Evolutionary conservation across 1,140 invertebrate genomes (phyloP), one percentile per base, ranked within the genome.

Genomic region (Hydropsyche tenuis): DNA sequence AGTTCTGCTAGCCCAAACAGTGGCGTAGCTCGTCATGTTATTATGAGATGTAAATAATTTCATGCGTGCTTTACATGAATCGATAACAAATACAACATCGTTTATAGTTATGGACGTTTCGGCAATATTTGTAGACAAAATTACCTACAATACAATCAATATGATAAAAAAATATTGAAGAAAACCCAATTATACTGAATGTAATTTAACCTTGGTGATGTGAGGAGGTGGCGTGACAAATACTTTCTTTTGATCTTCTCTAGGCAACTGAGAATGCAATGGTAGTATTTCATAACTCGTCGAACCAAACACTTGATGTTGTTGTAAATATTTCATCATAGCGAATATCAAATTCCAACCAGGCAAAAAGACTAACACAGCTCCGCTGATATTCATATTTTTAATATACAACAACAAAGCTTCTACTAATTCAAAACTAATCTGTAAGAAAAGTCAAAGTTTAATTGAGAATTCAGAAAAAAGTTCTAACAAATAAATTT

Each of bases 81-180:
- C 96, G 78, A 99, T 93, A 0, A 99, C 96, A 82, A 93, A 98
- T 1, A 98, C 96, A 6, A 99, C 93, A 81, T 99, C 96, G 81
- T 99, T 93, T 76, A 99, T 99, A 4, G 96, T 98, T 63, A 98
- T 96, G 6, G 96, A 96, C 0, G 94, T 95, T 85, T 97, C 95
- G 0, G 95, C 95, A 78, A 97, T 96, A 80, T 96, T 96, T 0
- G 95, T 97, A 1, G 95, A 91, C 12, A 97, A 80, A 78, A 97
- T 96, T 46, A 96, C 90, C 87, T 91, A 11, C 11, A 12, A 25
- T 60, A 9, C 3, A 37, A 37, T 4, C 9, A 9, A 37, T 51
- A 16, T 51, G 3, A 16, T n/a, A 5, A 51, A 20, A 20, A 62
- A 62, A 62, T 62, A 62, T 18, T 37, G 11, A 18, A 4, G 63